Conservation (phyloP, 1,140 invertebrate species). For the Drosophila carrolli region DNA sequence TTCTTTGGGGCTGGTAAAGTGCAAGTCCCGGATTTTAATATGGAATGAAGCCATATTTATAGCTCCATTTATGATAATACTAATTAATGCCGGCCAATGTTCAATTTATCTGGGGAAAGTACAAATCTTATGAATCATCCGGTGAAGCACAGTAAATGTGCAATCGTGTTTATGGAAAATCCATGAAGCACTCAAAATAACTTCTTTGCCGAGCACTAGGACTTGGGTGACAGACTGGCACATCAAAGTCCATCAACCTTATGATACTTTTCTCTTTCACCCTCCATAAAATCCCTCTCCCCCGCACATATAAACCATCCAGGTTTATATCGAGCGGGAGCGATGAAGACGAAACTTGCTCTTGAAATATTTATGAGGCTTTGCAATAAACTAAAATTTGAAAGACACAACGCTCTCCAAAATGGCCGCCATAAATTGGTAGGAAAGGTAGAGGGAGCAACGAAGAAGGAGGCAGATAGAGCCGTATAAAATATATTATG, state of each 20-base stretch:
- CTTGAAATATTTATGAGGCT: conserved; percentile 70
- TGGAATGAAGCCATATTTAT: conserved; percentile 7
- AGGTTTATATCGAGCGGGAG: conserved; percentile 39
- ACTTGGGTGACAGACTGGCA: conserved; percentile 44
- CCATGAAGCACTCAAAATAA: conserved; percentile 24
- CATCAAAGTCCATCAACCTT: conserved; percentile 48
- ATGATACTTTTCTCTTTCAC: conserved; percentile 28
- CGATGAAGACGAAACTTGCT: conserved; percentile 47
- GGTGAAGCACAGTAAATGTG: background rate
- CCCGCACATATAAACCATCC: conserved; percentile 5
- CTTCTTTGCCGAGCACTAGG: conserved; percentile 3
- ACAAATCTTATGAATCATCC: conserved; percentile 7
- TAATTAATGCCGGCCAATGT: conserved; percentile 12
- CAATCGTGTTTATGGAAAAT: conserved; percentile 24
- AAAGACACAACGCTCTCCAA: conserved; percentile 63
- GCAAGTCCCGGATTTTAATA: conserved; percentile 1
- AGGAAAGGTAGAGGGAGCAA: conserved; percentile 8
- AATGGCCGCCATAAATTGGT: conserved; percentile 66
- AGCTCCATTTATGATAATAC: conserved; percentile 29
- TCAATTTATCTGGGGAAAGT: conserved; percentile 12
- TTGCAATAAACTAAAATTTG: conserved; percentile 60
- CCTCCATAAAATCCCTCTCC: conserved; percentile 7
- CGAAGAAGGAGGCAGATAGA: conserved; percentile 24
- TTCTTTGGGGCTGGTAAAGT: conserved; percentile 6
- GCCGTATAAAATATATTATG: conserved; percentile 69